These are phyloP conservation scores for Drosophila littoralis DNA, from an alignment of 1,140 invertebrate genomes.

Conservation along the genomic window DNA sequence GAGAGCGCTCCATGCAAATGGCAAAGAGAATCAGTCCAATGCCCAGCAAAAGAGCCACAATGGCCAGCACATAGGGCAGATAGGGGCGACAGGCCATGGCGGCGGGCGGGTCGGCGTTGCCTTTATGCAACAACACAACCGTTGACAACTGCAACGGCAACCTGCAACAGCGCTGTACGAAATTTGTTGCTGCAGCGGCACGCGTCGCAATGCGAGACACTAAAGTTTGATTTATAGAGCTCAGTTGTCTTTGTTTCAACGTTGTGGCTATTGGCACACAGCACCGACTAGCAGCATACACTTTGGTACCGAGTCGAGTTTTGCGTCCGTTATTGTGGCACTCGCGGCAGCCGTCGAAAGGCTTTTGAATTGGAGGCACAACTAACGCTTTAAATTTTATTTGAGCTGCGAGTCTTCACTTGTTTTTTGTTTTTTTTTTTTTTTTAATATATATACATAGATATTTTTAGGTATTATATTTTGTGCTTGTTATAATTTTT, in stretches of 20 bases:
- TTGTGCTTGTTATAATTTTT: constrained; percentile 18
- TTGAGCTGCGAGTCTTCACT: constrained; percentile 40
- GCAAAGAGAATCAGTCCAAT: constrained; percentile 65
- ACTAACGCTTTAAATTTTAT: constrained; percentile 50
- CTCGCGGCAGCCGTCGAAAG: constrained; percentile 48
- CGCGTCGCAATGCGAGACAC: constrained; percentile 42
- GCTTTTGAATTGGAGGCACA: constrained; percentile 49
- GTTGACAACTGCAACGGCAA: constrained; percentile 40
- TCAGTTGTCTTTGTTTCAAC: constrained; percentile 9
- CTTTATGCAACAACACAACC: constrained; percentile 35
- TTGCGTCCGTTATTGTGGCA: constrained; percentile 47
- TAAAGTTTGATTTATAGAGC: constrained; percentile 74
- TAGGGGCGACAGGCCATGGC: constrained; percentile 56
- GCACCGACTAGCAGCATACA: constrained; percentile 29
- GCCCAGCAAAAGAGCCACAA: constrained; percentile 48
- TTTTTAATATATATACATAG: not conserved
- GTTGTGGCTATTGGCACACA: constrained; percentile 31
- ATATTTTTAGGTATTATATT: constrained; percentile 17
- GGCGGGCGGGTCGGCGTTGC: constrained; percentile 7
- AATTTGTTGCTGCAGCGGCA: constrained; percentile 30
- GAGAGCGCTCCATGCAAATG: constrained; percentile 56
- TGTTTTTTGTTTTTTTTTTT: not conserved
- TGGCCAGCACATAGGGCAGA: constrained; percentile 35
- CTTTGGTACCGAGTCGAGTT: constrained; percentile 8
- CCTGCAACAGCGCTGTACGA: constrained; percentile 24